Conservation (phyloP, 2,888 invertebrate species). For the Habroteleia sp. region DNA sequence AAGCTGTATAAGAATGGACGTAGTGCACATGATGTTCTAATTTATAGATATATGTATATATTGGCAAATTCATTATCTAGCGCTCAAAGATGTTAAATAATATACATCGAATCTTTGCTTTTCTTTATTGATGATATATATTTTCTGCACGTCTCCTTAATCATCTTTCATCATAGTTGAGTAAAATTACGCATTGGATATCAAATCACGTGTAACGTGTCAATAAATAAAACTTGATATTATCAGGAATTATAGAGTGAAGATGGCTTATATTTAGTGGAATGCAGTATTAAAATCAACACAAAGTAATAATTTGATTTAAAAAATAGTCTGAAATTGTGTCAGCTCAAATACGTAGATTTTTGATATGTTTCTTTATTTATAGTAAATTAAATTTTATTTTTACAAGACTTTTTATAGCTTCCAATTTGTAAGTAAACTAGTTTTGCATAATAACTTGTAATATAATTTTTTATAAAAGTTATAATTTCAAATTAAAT, state of each 20-base stretch:
- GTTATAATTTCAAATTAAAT: too few relatives aligned
- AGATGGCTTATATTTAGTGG: constrained; percentile 30
- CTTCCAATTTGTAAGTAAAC: too few relatives aligned
- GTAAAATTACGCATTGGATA: constrained; percentile 27
- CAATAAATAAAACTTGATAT: constrained; percentile 31
- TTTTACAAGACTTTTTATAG: too few relatives aligned
- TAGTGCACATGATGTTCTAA: too few relatives aligned
- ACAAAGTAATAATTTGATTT: constrained; percentile 17
- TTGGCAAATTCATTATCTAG: constrained; percentile 7
- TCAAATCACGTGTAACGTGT: constrained; percentile 41
- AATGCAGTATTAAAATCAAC: constrained; percentile 9
- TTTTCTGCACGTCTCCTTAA: constrained; percentile 23
- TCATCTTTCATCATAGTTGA: constrained; percentile 26
- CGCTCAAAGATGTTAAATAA: constrained; percentile 13
- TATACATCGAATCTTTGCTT: constrained; percentile 6
- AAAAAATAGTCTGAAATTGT: too few relatives aligned
- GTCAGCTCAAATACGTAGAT: too few relatives aligned
- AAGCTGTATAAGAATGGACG: too few relatives aligned
- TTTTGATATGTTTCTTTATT: too few relatives aligned
- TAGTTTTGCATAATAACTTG: too few relatives aligned
- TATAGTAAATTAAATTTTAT: too few relatives aligned
- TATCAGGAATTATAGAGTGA: constrained; percentile 20
- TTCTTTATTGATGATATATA: constrained; percentile 10
- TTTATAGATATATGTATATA: too few relatives aligned
- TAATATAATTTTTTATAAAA: too few relatives aligned